Conservation (phyloP, 2,797 vertebrate species). For the Phaenicophaeus curvirostris region DNA sequence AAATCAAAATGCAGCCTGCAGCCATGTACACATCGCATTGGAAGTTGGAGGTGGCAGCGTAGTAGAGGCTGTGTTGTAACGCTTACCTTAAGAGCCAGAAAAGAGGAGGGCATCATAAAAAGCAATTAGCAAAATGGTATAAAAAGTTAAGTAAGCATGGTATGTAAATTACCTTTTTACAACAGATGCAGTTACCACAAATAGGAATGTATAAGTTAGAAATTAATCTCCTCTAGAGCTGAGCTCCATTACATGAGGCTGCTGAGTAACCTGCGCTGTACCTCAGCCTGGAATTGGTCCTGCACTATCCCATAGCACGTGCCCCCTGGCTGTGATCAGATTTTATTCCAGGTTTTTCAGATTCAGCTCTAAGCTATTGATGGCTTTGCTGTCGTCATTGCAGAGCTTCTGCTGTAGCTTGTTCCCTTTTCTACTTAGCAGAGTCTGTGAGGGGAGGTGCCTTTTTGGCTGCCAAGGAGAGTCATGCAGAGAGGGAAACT, state of each 20-base stretch:
- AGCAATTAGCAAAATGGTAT: not conserved
- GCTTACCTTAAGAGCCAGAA: not conserved
- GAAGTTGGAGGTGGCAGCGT: not conserved
- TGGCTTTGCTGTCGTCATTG: not conserved
- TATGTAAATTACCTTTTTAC: not conserved
- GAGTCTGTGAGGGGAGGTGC: not conserved
- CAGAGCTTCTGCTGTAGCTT: not conserved
- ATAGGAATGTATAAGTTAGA: not conserved
- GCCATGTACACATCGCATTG: not conserved
- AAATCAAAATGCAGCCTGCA: not conserved
- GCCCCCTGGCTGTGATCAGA: not conserved
- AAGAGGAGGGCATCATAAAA: not conserved
- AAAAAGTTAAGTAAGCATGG: not conserved
- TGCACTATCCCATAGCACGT: fast-evolving
- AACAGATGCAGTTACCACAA: not conserved
- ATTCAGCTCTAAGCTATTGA: not conserved
- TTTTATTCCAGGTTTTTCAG: not conserved
- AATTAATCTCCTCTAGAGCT: not conserved
- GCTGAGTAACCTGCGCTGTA: not conserved
- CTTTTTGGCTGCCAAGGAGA: not conserved
- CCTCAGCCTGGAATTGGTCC: not conserved
- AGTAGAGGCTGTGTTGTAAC: not conserved
- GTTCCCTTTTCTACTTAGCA: not conserved
- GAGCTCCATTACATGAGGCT: not conserved
- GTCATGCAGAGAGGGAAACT: not conserved